Percentiles rank a stretch among this genome's conserved stretches.
Evolutionary conservation across 1,140 invertebrate species (phyloP).

Genomic region (Tetranychus urticae): DNA sequence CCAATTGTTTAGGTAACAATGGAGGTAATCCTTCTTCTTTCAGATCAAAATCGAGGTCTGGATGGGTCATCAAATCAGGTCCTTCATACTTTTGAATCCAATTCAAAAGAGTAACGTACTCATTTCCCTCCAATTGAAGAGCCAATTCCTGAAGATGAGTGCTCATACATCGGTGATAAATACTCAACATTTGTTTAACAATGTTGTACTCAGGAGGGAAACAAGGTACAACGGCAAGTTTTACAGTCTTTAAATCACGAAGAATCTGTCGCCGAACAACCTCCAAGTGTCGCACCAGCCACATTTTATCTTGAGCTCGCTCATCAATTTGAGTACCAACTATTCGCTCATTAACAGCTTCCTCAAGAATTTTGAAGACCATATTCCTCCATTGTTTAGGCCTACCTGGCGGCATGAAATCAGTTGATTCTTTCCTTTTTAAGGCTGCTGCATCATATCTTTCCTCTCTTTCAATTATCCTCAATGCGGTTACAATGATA

Average conservation of each 20-base stretch:
- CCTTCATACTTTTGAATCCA: slow-evolving; percentile 42
- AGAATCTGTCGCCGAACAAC: slow-evolving; percentile 62
- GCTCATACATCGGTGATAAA: slow-evolving; percentile 66
- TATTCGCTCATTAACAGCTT: slow-evolving; percentile 45
- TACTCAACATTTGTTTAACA: slow-evolving; percentile 61
- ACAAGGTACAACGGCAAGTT: slow-evolving; percentile 70
- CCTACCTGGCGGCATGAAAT: slow-evolving; percentile 73
- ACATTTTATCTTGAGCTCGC: slow-evolving; percentile 71
- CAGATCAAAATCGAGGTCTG: slow-evolving; percentile 56
- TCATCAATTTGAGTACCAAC: slow-evolving; percentile 69
- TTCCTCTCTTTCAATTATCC: slow-evolving; percentile 92
- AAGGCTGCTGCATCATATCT: slow-evolving; percentile 57
- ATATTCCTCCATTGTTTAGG: slow-evolving; percentile 78
- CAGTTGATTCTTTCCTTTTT: slow-evolving; percentile 46
- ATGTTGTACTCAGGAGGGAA: slow-evolving; percentile 92
- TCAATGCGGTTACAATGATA: slow-evolving; percentile 76
- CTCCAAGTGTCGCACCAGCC: slow-evolving; percentile 53
- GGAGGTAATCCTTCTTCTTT: slow-evolving; percentile 33
- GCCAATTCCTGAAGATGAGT: slow-evolving; percentile 54
- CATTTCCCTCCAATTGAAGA: slow-evolving; percentile 74
- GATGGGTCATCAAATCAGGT: slow-evolving; percentile 51
- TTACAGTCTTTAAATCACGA: slow-evolving; percentile 74
- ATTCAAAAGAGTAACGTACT: slow-evolving; percentile 73
- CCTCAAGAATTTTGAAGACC: slow-evolving; percentile 51
- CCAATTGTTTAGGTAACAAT: slow-evolving; percentile 42